Base-by-base conservation (phyloP, 2,888 invertebrate genomes). In the Xestoiulus laeticollis region DNA sequence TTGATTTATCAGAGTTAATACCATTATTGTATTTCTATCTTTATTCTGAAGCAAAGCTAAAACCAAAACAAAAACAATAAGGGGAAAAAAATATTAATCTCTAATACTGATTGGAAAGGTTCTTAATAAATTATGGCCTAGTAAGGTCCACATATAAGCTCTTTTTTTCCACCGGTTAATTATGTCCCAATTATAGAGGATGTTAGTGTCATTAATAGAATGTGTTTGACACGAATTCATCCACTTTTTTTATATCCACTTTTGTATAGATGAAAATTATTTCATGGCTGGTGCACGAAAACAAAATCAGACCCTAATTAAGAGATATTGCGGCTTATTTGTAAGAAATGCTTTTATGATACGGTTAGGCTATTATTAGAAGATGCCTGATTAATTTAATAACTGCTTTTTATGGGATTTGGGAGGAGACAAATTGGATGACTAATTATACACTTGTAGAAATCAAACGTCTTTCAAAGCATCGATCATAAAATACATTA, bases 231-330 rank as follows among this genome's bases (percentile, higher is more conserved):
- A 48, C 59, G 59, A n/a, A 59, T 59, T 59, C 5, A n/a, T n/a
- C n/a, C n/a, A n/a, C n/a, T n/a, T n/a, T n/a, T n/a, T n/a, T n/a
- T n/a, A n/a, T n/a, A n/a, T n/a, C n/a, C n/a, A 6, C n/a, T n/a
- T n/a, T n/a, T 59, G n/a, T n/a, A 59, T 59, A 59, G 59, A 59
- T n/a, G 59, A 59, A 59, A 48, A 59, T 59, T 59, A 59, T 59
- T 59, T 59, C 19, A n/a, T 59, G 59, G 59, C 59, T 59, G 2
- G 4, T 59, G n/a, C 59, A 59, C 59, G 59, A 59, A 59, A 59
- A 59, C 59, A 59, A 59, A 59, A n/a, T 59, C n/a, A 59, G 59
- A n/a, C n/a, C 59, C 59, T 59, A 59, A 59, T 59, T 59, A 59
- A 59, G 59, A 59, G 59, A 59, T 59, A n/a, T 59, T n/a, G n/a